Percentiles rank a stretch among this genome's conserved stretches.
These are phyloP conservation scores for Agrypnus murinus DNA, from an alignment of 2,888 invertebrate species.

Conservation along the genomic window DNA sequence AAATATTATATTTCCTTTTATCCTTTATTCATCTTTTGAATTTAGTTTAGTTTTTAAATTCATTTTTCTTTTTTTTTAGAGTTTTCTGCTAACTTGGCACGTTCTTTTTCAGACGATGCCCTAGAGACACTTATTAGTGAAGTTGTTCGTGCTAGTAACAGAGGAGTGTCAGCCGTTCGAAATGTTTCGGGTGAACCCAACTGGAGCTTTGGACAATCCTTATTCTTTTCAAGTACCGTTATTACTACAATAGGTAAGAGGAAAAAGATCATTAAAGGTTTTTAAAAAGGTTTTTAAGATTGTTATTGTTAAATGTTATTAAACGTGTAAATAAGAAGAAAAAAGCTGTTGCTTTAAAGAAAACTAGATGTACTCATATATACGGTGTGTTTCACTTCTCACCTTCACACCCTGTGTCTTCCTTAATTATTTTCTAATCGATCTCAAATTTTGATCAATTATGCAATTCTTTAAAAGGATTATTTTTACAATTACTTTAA, in stretches of 20 bases:
- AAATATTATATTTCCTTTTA: not conserved
- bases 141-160: conserved; percentile 83
- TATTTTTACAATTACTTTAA: too few species aligned
- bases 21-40: not conserved
- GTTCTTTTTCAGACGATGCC: conserved; percentile 78
- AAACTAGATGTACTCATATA: too few species aligned
- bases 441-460: too few species aligned
- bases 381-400: too few species aligned
- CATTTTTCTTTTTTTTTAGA: conserved; percentile 21
- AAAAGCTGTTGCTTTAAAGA: too few species aligned
- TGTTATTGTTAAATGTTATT: too few species aligned
- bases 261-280: too few species aligned
- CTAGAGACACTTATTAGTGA: conserved; percentile 82
- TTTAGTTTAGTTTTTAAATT: conserved; percentile 16
- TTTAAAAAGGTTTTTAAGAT: too few species aligned
- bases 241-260: conserved; percentile 89
- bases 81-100: conserved; percentile 26
- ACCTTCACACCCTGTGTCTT: too few species aligned
- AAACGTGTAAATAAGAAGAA: too few species aligned
- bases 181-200: conserved; percentile 88
- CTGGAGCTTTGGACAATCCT: conserved; percentile 93
- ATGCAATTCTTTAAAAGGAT: too few species aligned
- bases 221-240: conserved; percentile 91
- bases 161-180: conserved; percentile 84
- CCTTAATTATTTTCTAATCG: too few species aligned